Base-by-base conservation (phyloP, 2,888 invertebrate species). In the Calameuta pallipes region DNA sequence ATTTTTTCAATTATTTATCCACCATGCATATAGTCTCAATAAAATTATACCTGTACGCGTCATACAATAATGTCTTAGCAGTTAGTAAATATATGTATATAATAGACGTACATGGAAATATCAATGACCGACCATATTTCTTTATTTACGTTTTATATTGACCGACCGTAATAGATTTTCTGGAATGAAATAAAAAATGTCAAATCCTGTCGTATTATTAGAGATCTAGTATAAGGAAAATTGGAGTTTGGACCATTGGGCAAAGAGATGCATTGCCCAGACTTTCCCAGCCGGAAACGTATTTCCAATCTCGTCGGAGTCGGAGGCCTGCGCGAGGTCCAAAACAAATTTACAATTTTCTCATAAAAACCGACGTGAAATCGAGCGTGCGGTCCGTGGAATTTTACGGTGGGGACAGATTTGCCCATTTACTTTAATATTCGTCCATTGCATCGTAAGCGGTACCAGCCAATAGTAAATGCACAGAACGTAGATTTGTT, bases 271-370 rank as follows among this genome's bases (percentile, higher is more conserved):
- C 79, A 85, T 84, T 74, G 76, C 76, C 73, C 71, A 41, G 71
- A 71, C 33, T 71, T 23, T n/a, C 13, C 70, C 31, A n/a, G 71
- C 69, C 35, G 74, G 33, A 15, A 37, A 31, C 34, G 76, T 73
- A 81, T 83, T 84, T 84, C 82, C 82, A 83, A 82, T 85, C 82
- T 86, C 79, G 81, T 78, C 81, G 80, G 82, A 23, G 9, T 56
- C 56, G 56, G 2, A 56, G 56, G 56, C 2, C 56, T 77, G 82
- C 80, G 71, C 71, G 34, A 33, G 34, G 31, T 33, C 33, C 71
- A 31, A 80, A 81, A 78, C 83, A 84, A 89, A 87, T 89, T 88
- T 88, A 85, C 85, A 87, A 87, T 85, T 87, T 84, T 71, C 71
- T 13, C 71, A 34, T 71, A 71, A 71, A 71, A 56, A 56, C 56